Conservation (phyloP, 2,113 vertebrate species). For the Alligator sinensis region DNA sequence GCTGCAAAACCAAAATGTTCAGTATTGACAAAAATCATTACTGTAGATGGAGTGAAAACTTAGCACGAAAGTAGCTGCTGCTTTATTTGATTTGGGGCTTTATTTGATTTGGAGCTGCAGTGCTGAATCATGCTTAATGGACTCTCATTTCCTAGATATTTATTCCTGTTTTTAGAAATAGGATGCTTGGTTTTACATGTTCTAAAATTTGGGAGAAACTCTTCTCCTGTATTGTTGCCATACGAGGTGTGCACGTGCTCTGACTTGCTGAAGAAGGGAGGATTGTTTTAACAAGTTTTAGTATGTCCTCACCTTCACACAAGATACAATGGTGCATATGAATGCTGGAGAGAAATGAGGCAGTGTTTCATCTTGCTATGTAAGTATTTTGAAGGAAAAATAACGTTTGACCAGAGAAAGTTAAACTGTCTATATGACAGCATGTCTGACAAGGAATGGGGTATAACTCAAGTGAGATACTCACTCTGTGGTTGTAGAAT, state of each 20-base stretch:
- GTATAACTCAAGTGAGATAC: no score
- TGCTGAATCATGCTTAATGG: neutral
- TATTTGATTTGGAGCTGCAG: neutral
- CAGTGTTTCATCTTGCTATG: constrained; percentile 11
- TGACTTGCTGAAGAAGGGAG: neutral
- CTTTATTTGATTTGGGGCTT: neutral
- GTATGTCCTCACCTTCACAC: neutral
- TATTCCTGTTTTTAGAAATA: neutral
- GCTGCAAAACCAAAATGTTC: no score
- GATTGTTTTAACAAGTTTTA: neutral
- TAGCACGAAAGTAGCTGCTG: neutral
- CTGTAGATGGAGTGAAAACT: neutral
- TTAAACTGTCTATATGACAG: neutral
- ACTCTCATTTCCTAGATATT: neutral
- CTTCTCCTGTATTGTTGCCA: neutral
- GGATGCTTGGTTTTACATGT: neutral
- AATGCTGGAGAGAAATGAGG: neutral
- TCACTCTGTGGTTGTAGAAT: no score
- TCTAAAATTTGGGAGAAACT: neutral
- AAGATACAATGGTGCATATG: neutral
- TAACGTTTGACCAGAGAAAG: neutral
- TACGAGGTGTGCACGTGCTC: neutral
- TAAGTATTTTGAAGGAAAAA: neutral
- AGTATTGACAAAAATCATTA: neutral
- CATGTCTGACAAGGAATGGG: no score